These are phyloP conservation scores for Poecile atricapillus DNA, from an alignment of 2,113 vertebrate species.

Conservation along the genomic window DNA sequence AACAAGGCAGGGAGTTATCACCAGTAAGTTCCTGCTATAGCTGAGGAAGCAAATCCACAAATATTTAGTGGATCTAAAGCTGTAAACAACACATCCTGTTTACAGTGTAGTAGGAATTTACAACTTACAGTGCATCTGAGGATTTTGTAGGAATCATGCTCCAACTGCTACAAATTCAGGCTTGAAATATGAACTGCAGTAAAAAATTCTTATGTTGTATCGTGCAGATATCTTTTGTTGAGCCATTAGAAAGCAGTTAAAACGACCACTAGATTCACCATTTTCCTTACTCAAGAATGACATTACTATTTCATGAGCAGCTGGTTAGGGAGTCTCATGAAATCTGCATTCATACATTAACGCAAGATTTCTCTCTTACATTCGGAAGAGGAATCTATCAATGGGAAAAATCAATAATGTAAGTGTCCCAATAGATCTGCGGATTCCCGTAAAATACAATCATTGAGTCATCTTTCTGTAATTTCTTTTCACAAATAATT, in stretches of 20 bases:
- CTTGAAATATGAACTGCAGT: constrained; percentile 26
- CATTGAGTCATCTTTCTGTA: neutral
- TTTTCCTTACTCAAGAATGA: constrained; percentile 29
- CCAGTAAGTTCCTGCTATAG: constrained; percentile 67
- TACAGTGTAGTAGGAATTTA: constrained; percentile 61
- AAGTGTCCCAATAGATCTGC: neutral
- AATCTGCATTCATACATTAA: constrained; percentile 3
- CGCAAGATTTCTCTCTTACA: neutral
- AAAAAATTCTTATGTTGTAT: neutral
- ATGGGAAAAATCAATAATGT: neutral
- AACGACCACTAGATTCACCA: neutral
- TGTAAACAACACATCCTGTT: constrained; percentile 74
- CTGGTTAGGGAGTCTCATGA: neutral
- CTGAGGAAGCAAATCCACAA: constrained; percentile 77
- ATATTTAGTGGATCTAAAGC: constrained; percentile 72
- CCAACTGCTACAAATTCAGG: neutral
- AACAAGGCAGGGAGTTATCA: constrained; percentile 78
- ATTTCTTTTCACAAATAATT: neutral
- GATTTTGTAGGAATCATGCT: constrained; percentile 46
- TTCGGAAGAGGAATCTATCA: neutral
- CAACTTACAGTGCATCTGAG: constrained; percentile 41
- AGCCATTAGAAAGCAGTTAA: neutral
- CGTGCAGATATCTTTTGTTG: neutral
- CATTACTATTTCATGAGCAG: constrained; percentile 16
- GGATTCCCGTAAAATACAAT: neutral